Evolutionary conservation across 1,140 invertebrate genomes (phyloP).

Genomic region (Myzus persicae): DNA sequence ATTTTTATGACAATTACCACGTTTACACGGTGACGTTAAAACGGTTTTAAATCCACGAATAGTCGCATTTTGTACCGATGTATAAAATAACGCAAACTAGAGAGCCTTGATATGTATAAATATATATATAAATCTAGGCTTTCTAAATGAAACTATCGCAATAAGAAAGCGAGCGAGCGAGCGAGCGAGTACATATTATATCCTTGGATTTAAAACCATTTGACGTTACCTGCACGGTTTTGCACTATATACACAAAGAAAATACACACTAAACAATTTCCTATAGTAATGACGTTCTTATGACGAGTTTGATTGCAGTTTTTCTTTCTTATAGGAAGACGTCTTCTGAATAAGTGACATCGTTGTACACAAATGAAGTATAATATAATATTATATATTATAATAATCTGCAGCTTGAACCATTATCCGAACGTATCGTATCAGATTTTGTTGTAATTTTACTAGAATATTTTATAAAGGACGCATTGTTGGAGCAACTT

Average conservation of each 20-base stretch:
- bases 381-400: not conserved
- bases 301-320: not conserved
- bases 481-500: not conserved
- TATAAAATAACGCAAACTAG: not conserved
- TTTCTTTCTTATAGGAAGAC: not conserved
- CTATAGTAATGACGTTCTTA: not conserved
- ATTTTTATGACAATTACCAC: not conserved
- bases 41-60: not conserved
- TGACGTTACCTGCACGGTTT: not conserved
- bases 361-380: too few relatives aligned
- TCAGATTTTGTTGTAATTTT: not conserved
- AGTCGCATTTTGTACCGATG: not conserved
- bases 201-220: not conserved
- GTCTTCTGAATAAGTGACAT: not conserved
- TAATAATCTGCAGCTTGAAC: not conserved
- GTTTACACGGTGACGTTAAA: not conserved
- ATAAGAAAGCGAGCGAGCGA: not conserved
- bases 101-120: not conserved
- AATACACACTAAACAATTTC: not conserved
- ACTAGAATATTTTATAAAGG: not conserved
- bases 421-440: not conserved
- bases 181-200: not conserved
- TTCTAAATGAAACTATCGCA: not conserved
- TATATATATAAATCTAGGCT: not conserved
- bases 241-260: too few relatives aligned